A percentile compares a stretch with the other conserved stretches of the same genome.
These are phyloP conservation scores for Venturia canescens DNA, from an alignment of 1,140 invertebrate species.

Conservation along the genomic window DNA sequence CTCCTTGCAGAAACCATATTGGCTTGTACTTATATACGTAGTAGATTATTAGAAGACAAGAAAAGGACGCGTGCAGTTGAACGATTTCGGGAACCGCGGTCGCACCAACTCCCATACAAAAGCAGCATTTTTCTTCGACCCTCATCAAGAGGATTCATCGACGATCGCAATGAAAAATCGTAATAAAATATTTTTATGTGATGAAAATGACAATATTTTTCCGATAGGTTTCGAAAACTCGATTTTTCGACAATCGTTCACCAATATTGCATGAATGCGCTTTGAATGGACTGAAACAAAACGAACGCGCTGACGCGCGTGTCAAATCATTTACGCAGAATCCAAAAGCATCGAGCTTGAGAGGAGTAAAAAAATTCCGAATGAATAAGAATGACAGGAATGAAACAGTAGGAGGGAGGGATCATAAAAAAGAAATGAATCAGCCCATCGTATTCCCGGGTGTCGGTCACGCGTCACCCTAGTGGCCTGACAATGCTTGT, in stretches of 20 bases:
- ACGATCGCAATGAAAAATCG: too few species aligned
- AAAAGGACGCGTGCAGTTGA: too few species aligned
- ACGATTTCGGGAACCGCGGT: too few species aligned
- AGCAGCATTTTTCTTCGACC: too few species aligned
- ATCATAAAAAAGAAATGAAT: slow-evolving; percentile 13
- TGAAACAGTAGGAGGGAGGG: not conserved
- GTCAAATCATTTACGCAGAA: not conserved
- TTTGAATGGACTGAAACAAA: not conserved
- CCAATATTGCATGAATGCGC: not conserved
- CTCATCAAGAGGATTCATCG: too few species aligned
- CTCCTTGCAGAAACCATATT: not conserved
- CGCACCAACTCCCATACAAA: too few species aligned
- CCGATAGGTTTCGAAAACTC: not conserved
- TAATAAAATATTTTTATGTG: too few species aligned
- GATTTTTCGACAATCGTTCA: not conserved
- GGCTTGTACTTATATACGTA: too few species aligned
- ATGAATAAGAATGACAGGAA: not conserved
- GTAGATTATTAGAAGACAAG: too few species aligned
- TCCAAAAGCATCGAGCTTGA: not conserved
- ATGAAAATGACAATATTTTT: too few species aligned
- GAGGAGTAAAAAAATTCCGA: slow-evolving; percentile 1
- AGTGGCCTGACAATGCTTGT: slow-evolving; percentile 53
- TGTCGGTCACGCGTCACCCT: slow-evolving; percentile 30
- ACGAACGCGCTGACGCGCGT: not conserved
- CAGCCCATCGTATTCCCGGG: slow-evolving; percentile 8